Evolutionary conservation across 2,113 vertebrate species (phyloP), one percentile per base, ranked within the genome.

Genomic region (Ptilonorhynchus violaceus): DNA sequence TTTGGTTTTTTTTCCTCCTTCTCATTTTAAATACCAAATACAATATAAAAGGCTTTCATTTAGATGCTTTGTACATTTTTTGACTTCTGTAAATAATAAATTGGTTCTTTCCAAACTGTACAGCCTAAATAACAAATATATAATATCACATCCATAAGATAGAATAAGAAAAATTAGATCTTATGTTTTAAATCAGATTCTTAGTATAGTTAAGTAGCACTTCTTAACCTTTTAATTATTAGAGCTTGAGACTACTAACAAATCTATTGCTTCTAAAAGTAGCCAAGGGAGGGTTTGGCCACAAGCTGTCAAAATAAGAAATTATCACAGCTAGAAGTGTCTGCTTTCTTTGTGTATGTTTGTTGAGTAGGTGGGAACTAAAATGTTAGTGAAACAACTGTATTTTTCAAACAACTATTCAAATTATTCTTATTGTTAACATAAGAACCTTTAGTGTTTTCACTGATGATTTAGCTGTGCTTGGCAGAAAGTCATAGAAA

Each of bases 381-480:
- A 75, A 96, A 86, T 6, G 3, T 88, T 85, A 90, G 10, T n/a
- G 77, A 85, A 85, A 85, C 14, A 47, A 76, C 58, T 44, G 25
- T 11, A 62, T 37, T 91, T 95, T 96, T 85, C 42, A 85, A 93
- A 67, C 41, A 47, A 60, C 52, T 85, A 56, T 72, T 90, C 68
- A 66, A 75, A 66, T 79, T 95, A 82, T 77, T 68, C 23, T 82
- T 89, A 31, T 60, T 75, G 62, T 78, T 93, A 91, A 75, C 46
- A 56, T 88, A 47, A 97, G 95, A 97, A 66, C 15, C 11, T 3
- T 67, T 76, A 70, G 16, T 88, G 19, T 96, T 97, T 92, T 91
- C 68, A 91, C 59, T 79, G 75, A 44, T 56, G 64, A 63, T 83
- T 88, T 92, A 80, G 27, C 68, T 92, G 30, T 92, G 58, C 47